A percentile compares a stretch with the other conserved stretches of the same genome.
Conservation (phyloP, 2,888 invertebrate species). For the Pinctada fucata region DNA sequence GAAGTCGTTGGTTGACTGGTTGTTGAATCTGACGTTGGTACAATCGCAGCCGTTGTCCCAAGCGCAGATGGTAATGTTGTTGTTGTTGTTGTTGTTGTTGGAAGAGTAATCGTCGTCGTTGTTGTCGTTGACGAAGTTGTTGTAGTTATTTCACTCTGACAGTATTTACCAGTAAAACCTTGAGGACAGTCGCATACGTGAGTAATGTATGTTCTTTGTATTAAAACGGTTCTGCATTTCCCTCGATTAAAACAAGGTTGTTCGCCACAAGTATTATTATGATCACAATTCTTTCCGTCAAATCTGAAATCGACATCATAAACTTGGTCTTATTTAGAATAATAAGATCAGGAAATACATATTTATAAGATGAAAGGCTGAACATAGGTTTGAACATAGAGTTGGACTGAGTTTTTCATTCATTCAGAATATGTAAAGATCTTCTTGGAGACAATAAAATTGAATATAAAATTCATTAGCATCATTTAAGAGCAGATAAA, state of each 20-base stretch:
- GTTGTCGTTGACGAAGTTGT: not conserved
- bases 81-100: not conserved
- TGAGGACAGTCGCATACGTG: conserved; percentile 43
- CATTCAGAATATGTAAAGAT: too few species aligned
- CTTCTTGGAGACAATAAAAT: too few species aligned
- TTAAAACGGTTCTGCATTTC: not conserved
- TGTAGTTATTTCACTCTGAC: conserved; percentile 10
- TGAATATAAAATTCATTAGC: too few species aligned
- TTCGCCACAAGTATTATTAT: not conserved
- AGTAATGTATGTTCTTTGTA: not conserved
- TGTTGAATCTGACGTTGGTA: not conserved
- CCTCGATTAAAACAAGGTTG: conserved; percentile 8
- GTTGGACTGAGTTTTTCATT: too few species aligned
- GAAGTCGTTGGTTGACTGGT: not conserved
- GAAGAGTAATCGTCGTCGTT: not conserved
- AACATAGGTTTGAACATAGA: too few species aligned
- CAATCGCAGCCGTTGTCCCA: not conserved
- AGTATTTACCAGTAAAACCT: conserved; percentile 32
- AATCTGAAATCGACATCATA: too few species aligned
- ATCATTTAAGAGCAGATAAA: too few species aligned
- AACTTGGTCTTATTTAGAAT: too few species aligned
- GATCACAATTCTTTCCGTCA: conserved; percentile 22
- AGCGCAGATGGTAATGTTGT: not conserved
- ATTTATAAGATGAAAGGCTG: too few species aligned
- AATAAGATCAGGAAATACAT: too few species aligned